Conservation (phyloP, 1,140 invertebrate genomes). For the Drosophila lacteicornis region DNA sequence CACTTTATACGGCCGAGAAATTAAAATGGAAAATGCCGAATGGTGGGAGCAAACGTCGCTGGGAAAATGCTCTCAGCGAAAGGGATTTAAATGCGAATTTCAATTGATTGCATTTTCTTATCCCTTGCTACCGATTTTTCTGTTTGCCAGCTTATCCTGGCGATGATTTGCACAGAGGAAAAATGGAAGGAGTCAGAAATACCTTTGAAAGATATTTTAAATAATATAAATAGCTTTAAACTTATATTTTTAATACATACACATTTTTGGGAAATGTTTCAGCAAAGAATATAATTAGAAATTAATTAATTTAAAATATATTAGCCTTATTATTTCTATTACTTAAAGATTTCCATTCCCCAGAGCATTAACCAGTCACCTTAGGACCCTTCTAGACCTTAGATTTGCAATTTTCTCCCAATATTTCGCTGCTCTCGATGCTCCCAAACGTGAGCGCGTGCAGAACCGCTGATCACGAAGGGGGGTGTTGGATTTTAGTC, state of each 20-base stretch:
- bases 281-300: no score
- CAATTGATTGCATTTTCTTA: conserved; percentile 41
- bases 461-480: conserved; percentile 47
- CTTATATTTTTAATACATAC: no score
- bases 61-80: conserved; percentile 23
- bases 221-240: no score
- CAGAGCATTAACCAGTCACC: conserved; percentile 23
- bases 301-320: neutral
- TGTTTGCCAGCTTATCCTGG: conserved; percentile 1
- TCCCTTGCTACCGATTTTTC: conserved; percentile 4
- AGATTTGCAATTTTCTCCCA: conserved; percentile 50
- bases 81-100: conserved; percentile 33
- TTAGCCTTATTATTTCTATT: no score
- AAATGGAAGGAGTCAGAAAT: neutral
- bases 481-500: conserved; percentile 8
- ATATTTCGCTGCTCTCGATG: conserved; percentile 53
- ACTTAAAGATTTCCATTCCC: neutral
- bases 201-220: neutral
- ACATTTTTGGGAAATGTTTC: no score
- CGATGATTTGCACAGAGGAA: neutral
- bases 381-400: neutral
- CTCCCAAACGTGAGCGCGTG: conserved; percentile 58
- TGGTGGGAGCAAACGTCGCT: conserved; percentile 5
- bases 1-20: conserved; percentile 51
- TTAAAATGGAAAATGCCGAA: conserved; percentile 40